Percentiles rank a stretch among this genome's conserved stretches.
phyloP scores from a whole-genome alignment of 2,888 invertebrate genomes.

The Phoenoteleia sp. region DNA sequence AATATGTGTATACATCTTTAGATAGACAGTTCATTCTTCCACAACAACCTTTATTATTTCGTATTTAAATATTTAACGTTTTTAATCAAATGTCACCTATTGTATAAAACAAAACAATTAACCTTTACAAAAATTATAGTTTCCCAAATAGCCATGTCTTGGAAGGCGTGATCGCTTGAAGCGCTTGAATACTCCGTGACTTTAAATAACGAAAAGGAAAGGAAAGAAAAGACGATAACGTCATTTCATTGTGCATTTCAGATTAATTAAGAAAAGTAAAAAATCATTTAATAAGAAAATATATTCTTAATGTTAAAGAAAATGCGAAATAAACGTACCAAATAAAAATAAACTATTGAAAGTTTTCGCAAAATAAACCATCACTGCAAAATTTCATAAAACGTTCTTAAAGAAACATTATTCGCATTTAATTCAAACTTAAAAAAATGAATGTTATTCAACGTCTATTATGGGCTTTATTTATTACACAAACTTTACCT shows the following conservation, averaged over 20 bases:
- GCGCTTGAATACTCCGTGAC: constrained; percentile 9
- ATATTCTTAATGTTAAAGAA: no score
- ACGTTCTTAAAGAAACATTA: no score
- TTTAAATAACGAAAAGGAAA: constrained; percentile 16
- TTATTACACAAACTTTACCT: background rate
- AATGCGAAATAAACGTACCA: no score
- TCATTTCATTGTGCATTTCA: background rate
- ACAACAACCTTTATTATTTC: background rate
- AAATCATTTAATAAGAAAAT: no score
- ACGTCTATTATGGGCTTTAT: no score
- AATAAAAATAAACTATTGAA: no score
- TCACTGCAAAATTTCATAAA: no score
- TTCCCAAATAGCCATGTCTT: constrained; percentile 11
- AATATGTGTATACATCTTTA: no score
- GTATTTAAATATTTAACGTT: background rate
- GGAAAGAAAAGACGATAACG: constrained; percentile 11
- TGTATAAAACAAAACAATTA: background rate
- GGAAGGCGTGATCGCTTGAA: constrained; percentile 32
- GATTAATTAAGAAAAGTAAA: no score
- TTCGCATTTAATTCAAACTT: no score
- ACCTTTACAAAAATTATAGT: constrained; percentile 25
- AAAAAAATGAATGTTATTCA: no score
- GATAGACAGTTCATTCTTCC: background rate
- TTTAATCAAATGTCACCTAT: background rate
- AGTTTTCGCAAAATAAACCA: no score